Evolutionary conservation across 2,888 invertebrate genomes (phyloP).

Genomic region (Eilema depressum): DNA sequence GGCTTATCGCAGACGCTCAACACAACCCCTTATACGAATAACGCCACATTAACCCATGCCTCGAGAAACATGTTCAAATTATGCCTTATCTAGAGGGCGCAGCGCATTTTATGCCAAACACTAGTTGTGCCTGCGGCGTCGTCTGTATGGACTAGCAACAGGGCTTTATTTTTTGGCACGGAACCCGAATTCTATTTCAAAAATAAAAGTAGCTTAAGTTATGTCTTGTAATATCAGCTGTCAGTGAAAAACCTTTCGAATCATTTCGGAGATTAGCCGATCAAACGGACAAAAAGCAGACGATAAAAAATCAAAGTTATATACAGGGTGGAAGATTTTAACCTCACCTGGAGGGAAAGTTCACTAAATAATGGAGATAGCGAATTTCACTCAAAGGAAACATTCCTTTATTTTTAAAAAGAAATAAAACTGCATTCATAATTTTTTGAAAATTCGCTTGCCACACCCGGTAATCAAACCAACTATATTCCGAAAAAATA

Average conservation of each 20-base stretch:
- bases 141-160: background rate
- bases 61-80: slow-evolving; percentile 40
- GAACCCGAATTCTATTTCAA: background rate
- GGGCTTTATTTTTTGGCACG: background rate
- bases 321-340: too few species aligned
- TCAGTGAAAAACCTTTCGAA: background rate
- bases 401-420: too few species aligned
- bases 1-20: slow-evolving; percentile 8
- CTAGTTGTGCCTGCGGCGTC: background rate
- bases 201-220: background rate
- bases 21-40: background rate
- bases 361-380: too few species aligned
- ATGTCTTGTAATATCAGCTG: too few species aligned
- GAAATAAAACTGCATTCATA: too few species aligned
- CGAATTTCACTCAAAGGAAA: too few species aligned
- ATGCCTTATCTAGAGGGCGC: slow-evolving; percentile 44
- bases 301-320: too few species aligned
- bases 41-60: slow-evolving; percentile 23
- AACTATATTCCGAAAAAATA: too few species aligned
- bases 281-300: too few species aligned
- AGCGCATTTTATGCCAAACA: slow-evolving; percentile 49
- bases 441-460: too few species aligned
- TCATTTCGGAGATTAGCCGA: background rate
- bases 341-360: too few species aligned
- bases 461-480: too few species aligned